Evolutionary conservation across 2,113 vertebrate genomes (phyloP).

Genomic region (Motacilla alba): DNA sequence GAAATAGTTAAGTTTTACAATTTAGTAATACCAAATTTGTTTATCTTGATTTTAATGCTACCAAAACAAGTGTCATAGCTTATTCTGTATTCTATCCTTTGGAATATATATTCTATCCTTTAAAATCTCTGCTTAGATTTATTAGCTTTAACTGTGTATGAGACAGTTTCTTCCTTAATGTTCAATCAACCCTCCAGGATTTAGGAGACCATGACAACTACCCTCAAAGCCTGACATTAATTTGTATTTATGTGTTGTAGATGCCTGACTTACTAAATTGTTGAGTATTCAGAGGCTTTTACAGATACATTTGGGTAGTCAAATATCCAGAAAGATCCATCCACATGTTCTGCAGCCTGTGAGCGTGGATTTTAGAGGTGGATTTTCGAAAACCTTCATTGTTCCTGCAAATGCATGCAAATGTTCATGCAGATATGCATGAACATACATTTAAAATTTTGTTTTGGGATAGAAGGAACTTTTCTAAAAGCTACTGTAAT

Average conservation of each 20-base stretch:
- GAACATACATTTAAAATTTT: not conserved
- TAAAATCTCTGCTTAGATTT: not conserved
- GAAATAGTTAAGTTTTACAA: not conserved
- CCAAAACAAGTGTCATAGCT: not conserved
- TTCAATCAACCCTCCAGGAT: not conserved
- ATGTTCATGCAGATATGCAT: too few species aligned
- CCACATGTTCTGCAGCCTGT: not conserved
- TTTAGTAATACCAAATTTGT: not conserved
- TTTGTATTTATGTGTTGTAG: not conserved
- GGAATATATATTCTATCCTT: not conserved
- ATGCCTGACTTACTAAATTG: not conserved
- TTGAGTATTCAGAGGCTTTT: not conserved
- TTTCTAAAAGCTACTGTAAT: not conserved
- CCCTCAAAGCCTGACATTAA: not conserved
- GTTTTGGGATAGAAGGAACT: not conserved
- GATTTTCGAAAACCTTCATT: not conserved
- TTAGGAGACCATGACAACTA: not conserved
- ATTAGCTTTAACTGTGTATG: not conserved
- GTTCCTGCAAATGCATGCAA: not conserved
- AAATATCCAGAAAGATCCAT: not conserved
- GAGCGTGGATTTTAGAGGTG: not conserved
- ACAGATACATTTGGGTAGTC: not conserved
- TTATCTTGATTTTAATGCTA: not conserved
- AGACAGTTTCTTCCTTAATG: not conserved
- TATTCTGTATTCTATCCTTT: not conserved